Evolutionary conservation across 2,113 vertebrate species (phyloP).

Genomic region (Fukomys damarensis): DNA sequence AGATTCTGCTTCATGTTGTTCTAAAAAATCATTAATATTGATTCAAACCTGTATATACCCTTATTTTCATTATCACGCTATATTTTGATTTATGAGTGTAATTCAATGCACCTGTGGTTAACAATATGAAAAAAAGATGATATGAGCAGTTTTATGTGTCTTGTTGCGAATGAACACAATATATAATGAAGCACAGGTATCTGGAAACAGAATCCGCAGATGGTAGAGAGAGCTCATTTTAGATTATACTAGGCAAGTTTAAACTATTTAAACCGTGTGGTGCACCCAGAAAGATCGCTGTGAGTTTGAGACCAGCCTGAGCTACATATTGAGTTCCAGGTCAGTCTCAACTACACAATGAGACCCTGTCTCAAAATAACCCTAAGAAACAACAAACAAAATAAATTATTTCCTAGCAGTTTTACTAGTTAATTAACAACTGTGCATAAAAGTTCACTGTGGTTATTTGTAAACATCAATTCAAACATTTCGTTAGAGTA

Average conservation of each 20-base stretch:
- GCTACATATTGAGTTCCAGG: too few species aligned
- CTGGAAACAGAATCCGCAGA: not conserved
- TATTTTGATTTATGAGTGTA: not conserved
- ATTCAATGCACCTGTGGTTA: not conserved
- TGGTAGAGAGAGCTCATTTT: not conserved
- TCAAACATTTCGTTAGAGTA: not conserved
- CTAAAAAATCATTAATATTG: not conserved
- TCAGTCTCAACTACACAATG: too few species aligned
- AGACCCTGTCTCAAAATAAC: too few species aligned
- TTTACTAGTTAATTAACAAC: not conserved
- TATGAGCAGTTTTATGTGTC: not conserved
- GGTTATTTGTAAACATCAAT: not conserved
- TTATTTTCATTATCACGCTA: not conserved
- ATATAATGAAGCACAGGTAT: not conserved
- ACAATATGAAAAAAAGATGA: not conserved
- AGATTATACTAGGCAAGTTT: not conserved
- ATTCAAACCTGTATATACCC: not conserved
- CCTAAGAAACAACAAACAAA: too few species aligned
- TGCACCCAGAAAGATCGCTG: too few species aligned
- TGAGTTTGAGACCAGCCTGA: too few species aligned
- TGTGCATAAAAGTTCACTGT: not conserved
- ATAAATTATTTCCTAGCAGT: too few species aligned
- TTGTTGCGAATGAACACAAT: not conserved
- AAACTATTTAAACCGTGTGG: not conserved
- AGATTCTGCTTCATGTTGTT: not conserved